phyloP scores from a whole-genome alignment of 2,888 invertebrate species.

The Spicauda simplicius region DNA sequence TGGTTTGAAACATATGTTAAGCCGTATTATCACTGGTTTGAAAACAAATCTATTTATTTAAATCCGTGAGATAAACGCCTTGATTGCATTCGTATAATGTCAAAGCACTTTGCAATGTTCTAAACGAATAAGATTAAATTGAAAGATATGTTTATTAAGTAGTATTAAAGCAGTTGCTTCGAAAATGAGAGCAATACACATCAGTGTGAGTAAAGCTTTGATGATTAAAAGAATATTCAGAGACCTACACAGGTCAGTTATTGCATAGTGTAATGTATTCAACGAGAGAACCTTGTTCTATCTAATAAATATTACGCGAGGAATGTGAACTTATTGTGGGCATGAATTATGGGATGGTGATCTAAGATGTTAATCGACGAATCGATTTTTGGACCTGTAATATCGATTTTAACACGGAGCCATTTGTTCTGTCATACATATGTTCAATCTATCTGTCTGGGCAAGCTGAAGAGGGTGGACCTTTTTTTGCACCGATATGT shows the following conservation, averaged over 20 bases:
- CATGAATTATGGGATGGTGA: background rate
- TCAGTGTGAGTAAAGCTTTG: background rate
- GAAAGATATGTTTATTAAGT: background rate
- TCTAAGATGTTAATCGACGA: no score
- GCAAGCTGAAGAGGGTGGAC: no score
- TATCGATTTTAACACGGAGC: no score
- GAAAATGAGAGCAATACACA: background rate
- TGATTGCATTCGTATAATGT: conserved; percentile 10
- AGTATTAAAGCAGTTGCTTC: background rate
- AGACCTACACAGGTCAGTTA: conserved; percentile 7
- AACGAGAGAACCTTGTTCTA: conserved; percentile 7
- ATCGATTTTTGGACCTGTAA: no score
- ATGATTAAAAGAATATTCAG: background rate
- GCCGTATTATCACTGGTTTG: background rate
- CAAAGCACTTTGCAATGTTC: conserved; percentile 7
- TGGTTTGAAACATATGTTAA: background rate
- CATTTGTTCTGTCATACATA: no score
- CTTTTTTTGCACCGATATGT: no score
- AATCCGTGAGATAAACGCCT: conserved; percentile 3
- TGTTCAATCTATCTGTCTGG: no score
- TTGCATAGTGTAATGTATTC: conserved; percentile 12
- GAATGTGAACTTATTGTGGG: conserved; percentile 21
- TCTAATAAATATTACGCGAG: conserved; percentile 13
- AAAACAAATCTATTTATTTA: background rate
- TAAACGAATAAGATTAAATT: background rate